Conservation (phyloP, 2,888 invertebrate species). For the Serripes groenlandicus region DNA sequence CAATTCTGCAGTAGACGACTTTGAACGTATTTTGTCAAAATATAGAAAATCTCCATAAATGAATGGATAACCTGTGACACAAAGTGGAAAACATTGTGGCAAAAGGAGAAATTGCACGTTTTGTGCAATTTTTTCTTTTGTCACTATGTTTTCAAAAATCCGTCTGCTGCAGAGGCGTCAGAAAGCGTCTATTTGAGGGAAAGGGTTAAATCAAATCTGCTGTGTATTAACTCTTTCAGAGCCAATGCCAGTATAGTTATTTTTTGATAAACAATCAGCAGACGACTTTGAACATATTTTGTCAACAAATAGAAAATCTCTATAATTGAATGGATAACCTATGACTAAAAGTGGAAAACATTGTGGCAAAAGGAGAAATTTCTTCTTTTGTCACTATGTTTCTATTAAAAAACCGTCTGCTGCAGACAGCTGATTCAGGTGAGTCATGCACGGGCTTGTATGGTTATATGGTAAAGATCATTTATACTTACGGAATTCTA, state of each 20-base stretch:
- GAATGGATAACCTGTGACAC: too few relatives aligned
- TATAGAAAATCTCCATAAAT: too few relatives aligned
- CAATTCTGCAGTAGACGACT: too few relatives aligned
- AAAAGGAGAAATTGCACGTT: too few relatives aligned
- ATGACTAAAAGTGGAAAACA: too few relatives aligned
- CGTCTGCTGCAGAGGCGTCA: not conserved
- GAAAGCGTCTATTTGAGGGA: not conserved
- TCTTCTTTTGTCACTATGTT: not conserved
- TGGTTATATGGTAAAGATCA: not conserved
- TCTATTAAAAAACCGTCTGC: not conserved
- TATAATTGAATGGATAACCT: not conserved
- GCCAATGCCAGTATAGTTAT: too few relatives aligned
- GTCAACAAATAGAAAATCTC: not conserved
- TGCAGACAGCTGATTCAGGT: not conserved
- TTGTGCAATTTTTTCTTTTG: not conserved
- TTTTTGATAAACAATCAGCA: too few relatives aligned
- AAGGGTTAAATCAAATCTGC: not conserved
- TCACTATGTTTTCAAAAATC: not conserved
- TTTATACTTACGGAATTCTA: conserved; percentile 64
- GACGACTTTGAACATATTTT: not conserved
- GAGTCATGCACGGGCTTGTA: not conserved
- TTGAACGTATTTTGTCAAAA: too few relatives aligned
- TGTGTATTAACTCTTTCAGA: too few relatives aligned
- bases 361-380: not conserved
- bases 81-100: too few relatives aligned